Conservation (phyloP, 2,888 invertebrate species). For the Cataglyphis livida region DNA sequence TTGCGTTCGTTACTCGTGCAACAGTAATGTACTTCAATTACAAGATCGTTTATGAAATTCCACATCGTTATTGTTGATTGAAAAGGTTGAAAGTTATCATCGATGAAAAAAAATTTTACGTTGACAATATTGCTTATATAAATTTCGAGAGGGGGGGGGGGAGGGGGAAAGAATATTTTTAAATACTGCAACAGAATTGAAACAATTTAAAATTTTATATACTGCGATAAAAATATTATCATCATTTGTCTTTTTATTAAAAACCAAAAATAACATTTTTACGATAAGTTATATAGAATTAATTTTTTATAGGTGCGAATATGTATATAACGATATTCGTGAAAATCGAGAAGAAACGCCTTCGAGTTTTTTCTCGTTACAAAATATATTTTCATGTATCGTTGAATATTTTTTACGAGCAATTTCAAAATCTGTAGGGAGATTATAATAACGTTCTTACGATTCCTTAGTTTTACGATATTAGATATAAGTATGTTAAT, state of each 20-base stretch:
- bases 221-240: background rate
- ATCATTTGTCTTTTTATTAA: background rate
- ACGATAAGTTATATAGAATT: background rate
- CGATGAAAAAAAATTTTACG: constrained; percentile 15
- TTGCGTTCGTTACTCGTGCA: constrained; percentile 33
- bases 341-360: constrained; percentile 1
- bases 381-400: background rate
- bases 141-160: too few species aligned
- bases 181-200: background rate
- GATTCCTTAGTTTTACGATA: constrained; percentile 10
- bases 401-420: constrained; percentile 1
- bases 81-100: constrained; percentile 34
- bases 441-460: background rate
- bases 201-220: constrained; percentile 11
- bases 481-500: background rate
- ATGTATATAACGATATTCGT: background rate
- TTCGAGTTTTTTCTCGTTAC: background rate
- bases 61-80: constrained; percentile 18
- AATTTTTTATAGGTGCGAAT: background rate
- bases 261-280: constrained; percentile 1
- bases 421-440: constrained; percentile 9
- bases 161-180: background rate
- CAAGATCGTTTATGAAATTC: constrained; percentile 59
- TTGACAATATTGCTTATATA: background rate
- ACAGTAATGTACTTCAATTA: constrained; percentile 42